These are phyloP conservation scores for Mormyrops attenuatus DNA, from an alignment of 2,797 vertebrate genomes.

Conservation along the genomic window DNA sequence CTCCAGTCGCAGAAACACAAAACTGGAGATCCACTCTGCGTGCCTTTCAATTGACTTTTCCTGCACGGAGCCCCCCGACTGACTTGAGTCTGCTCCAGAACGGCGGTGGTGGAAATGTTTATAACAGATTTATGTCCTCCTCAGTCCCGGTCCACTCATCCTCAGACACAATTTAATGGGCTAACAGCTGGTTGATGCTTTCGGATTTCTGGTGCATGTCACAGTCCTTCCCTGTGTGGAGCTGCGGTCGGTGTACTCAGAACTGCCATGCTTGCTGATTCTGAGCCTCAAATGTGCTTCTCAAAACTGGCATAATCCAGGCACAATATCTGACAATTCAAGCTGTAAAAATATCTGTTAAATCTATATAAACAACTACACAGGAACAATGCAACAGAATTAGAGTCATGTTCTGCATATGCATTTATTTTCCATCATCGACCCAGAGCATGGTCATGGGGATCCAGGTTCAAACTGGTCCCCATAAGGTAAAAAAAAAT, in stretches of 20 bases:
- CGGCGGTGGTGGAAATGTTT: neutral
- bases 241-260: neutral
- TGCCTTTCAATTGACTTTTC: constrained; percentile 6
- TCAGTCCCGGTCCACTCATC: constrained; percentile 15
- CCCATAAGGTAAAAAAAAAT: too few relatives aligned
- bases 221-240: neutral
- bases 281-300: neutral
- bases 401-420: neutral
- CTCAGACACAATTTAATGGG: constrained; percentile 21
- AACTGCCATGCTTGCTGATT: neutral
- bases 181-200: constrained; percentile 5
- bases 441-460: neutral
- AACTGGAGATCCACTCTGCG: neutral
- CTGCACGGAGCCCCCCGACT: constrained; percentile 7
- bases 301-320: neutral
- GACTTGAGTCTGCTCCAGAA: neutral
- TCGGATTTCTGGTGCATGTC: neutral
- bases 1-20: neutral
- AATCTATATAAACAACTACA: neutral
- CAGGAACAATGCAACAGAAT: neutral
- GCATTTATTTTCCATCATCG: neutral
- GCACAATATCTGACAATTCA: neutral
- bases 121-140: constrained; percentile 17
- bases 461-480: neutral
- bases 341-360: neutral